Base-by-base conservation (phyloP, 1,140 invertebrate species). In the Panagrolaimus sp. region DNA sequence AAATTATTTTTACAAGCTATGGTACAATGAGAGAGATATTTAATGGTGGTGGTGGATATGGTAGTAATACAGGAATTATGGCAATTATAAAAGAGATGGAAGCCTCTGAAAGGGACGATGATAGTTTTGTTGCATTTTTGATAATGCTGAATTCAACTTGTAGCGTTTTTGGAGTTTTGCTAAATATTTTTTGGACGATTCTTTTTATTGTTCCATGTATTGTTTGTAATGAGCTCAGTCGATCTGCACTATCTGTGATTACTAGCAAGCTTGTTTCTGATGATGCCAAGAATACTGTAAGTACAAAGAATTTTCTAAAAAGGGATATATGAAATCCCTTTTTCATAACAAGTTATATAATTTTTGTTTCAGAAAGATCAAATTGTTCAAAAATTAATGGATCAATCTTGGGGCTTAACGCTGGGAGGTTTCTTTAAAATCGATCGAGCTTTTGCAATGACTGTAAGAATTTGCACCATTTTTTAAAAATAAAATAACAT, bases 1-100 rank as follows among this genome's bases (percentile, higher is more conserved):
- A 27, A 20, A 57, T 57, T 27, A 57, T 57, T 27, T 57, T 57
- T 27, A 57, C 20, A 13, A 57, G 51, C n/a, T 57, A 57, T 8
- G 27, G 27, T 25, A 25, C 51, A n/a, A 57, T 57, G 20, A 57
- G 27, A 11, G 16, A 38, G 7, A 7, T 38, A 7, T 38, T 38
- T 7, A 38, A 38, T 38, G 31, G 31, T n/a, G n/a, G n/a, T n/a
- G n/a, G n/a, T n/a, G 31, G 31, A 38, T 38, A 38, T 7, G 31
- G 31, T 38, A 38, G 31, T 38, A n/a, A n/a, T n/a, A 38, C 31
- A 38, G 31, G 31, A 7, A 38, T 38, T 38, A 38, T 38, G 31
- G 2, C 31, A 23, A 27, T 57, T 57, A 57, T 27, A 20, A 20
- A 20, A 25, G 4, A 20, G 20, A 20, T 20, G 51, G 5, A 20